Conservation (phyloP, 2,888 invertebrate genomes). For the Cephonodes hylas region DNA sequence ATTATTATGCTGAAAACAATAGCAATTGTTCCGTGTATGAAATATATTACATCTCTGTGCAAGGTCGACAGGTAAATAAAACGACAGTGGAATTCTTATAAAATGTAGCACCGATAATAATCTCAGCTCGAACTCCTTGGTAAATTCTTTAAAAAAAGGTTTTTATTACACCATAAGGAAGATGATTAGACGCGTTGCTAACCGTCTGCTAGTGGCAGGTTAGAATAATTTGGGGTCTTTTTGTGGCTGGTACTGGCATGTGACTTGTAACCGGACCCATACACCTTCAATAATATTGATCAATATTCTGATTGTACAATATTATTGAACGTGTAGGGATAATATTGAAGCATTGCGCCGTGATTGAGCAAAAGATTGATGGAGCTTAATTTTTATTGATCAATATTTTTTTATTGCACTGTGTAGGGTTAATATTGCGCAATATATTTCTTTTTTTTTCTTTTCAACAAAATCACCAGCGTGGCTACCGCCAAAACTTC, state of each 20-base stretch:
- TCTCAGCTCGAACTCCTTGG: background rate
- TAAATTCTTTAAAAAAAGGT: background rate
- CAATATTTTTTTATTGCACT: too few species aligned
- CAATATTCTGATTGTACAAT: too few species aligned
- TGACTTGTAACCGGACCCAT: too few species aligned
- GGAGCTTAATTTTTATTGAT: too few species aligned
- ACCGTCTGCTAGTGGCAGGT: background rate
- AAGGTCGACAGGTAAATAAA: slow-evolving; percentile 2
- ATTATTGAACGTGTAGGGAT: too few species aligned
- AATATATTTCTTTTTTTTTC: too few species aligned
- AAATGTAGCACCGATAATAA: background rate
- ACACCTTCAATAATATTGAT: too few species aligned
- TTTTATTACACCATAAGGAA: background rate
- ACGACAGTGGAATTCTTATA: background rate
- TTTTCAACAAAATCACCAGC: too few species aligned
- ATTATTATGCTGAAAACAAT: background rate
- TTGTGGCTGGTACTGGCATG: background rate
- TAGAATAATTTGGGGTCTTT: background rate
- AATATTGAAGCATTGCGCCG: too few species aligned
- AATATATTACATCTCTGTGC: background rate
- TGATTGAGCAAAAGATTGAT: too few species aligned
- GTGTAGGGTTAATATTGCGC: too few species aligned
- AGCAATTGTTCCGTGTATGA: slow-evolving; percentile 2
- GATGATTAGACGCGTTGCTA: background rate
- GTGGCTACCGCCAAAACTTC: too few species aligned